Base-by-base conservation (phyloP, 2,113 vertebrate species). In the Otus sunia region DNA sequence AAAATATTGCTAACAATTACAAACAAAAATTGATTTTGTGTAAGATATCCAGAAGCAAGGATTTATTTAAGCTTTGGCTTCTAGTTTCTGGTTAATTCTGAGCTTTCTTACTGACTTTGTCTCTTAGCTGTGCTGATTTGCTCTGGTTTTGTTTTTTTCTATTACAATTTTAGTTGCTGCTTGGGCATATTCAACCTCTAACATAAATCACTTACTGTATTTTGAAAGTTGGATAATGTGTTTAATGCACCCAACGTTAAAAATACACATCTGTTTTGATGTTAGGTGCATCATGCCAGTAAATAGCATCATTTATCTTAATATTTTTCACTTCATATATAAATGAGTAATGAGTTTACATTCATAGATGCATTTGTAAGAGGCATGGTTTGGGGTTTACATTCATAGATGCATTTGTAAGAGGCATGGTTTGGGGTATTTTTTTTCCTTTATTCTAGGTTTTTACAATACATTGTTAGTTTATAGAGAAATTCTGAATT, bases 141-240 rank as follows among this genome's bases (percentile, higher is more conserved):
- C 29, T 88, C 16, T n/a, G 12, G 10, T 14, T 21, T 84, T 53
- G 78, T 68, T 50, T 89, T 67, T 56, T 58, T 17, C 30, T 92
- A 2, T 80, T 86, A 13, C 0, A 1, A 73, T 94, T 95, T 90
- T 73, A 82, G 86, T 73, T 79, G 37, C 32, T 96, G 53, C 16
- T 95, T 85, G 82, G 21, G 59, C 19, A 52, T 96, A 43, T 43
- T 59, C 73, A 96, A 86, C 55, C 19, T 56, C 32, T 75, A 39
- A 45, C 56, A 86, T 93, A 94, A 97, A 95, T 95, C 85, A 95
- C 49, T 96, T 94, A 94, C 16, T 90, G 69, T 82, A 71, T 85
- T 97, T 89, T 92, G 69, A 94, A 97, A 96, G 92, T 87, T 72
- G 67, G 67, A 90, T 96, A 92, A 95, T 73, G 67, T 29, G 32